Base-by-base conservation (phyloP, 2,113 vertebrate genomes). In the Rhinolophus sinicus region DNA sequence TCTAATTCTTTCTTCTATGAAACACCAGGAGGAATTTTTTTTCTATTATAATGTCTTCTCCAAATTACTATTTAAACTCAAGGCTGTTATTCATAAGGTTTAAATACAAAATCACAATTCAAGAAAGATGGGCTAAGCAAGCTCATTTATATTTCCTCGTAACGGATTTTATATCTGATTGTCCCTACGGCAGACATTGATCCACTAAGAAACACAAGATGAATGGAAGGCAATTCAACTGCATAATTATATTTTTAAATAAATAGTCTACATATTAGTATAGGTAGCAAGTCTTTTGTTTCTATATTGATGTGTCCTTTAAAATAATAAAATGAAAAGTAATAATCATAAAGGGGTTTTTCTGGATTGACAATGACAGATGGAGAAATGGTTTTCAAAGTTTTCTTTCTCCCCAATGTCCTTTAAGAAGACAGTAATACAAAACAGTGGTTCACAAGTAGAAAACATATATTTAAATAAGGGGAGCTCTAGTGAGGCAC, bases 61-160 rank as follows among this genome's bases (percentile, higher is more conserved):
- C 0, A 95, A 96, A 58, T 78, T 30, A 30, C 3, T 26, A 87
- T 72, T 62, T 65, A 93, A 93, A 75, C 24, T 62, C 15, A 96
- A 69, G 54, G 82, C 84, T 85, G 33, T 81, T 88, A 82, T 9
- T 85, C 69, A 62, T 40, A 94, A 96, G 21, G 89, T n/a, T 88
- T n/a, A 93, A 78, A 95, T 47, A 92, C 11, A 94, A 88, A 97
- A 58, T 62, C 92, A 69, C 47, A 38, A 73, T 94, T 72, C 85
- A 92, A 69, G 84, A 52, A 97, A 97, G 72, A 90, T 21, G 2
- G 11, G 69, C 24, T 52, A 72, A 95, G 28, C 52, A 93, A 95
- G 92, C 24, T 86, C 33, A 84, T 78, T 72, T 80, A 47, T 40
- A 88, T 91, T 91, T 73, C 54, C 30, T 69, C n/a, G 52, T 16